Base-by-base conservation (phyloP, 2,888 invertebrate species). In the Timandra comae region DNA sequence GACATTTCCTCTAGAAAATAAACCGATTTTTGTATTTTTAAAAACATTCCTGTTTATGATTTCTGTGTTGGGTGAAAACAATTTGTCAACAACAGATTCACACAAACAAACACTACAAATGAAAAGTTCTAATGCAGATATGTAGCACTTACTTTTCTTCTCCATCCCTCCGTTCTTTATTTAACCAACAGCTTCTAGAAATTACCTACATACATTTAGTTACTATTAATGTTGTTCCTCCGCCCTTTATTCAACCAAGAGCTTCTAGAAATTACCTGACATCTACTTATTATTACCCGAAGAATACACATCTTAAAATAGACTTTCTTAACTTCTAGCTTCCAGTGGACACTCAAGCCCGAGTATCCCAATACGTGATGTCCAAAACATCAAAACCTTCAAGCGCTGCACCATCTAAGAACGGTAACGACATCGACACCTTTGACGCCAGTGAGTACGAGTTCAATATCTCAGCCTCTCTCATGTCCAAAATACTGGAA, bases 401-500 rank as follows among this genome's bases (percentile, higher is more conserved):
- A 1, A 72, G 73, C 41, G 87, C 88, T 35, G 58, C 72, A 11
- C 75, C 73, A 25, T 72, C 78, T 3, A 80, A 78, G 46, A 76
- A 68, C 39, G 67, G 66, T 27, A 75, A 67, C 41, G 78, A 78
- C 21, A 68, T 85, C 30, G 86, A 87, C 10, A 87, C 88, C 33
- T 85, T 82, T 38, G 89, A 90, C 34, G 80, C 88, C 23, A 88
- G 88, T 45, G 88, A 88, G 62, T 88, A 88, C 30, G 88, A 89
- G 45, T 90, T 92, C 31, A 93, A 93, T 56, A 89, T 92, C 7
- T 96, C 96, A 2, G 95, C 96, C 12, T 93, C 95, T 6, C 91
- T 95, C 30, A 93, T 96, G 93, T 95, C 96, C 2, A 96, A 96
- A 86, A 94, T 96, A 41, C 85, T 97, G 16, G 94, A 96, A 73